Conservation (phyloP, 2,797 vertebrate genomes). For the Holocentrus rufus region DNA sequence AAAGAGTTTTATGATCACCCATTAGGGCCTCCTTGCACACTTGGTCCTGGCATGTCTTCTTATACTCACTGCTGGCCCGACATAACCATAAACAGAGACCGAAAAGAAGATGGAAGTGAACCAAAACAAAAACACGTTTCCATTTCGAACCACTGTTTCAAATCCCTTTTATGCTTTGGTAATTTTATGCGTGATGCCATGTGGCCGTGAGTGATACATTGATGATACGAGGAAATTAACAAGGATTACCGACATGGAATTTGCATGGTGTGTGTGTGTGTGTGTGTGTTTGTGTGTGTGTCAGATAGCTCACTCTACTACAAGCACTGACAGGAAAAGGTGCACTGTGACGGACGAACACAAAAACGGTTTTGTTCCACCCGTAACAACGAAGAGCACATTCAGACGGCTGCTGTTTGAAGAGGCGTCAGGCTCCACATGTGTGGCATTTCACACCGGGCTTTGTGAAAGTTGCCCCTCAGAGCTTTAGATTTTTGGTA, state of each 20-base stretch:
- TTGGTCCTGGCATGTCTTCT: conserved; percentile 73
- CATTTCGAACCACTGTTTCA: conserved; percentile 23
- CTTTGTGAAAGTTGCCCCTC: conserved; percentile 51
- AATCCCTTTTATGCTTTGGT: not conserved
- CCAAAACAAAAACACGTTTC: conserved; percentile 41
- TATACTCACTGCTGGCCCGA: conserved; percentile 36
- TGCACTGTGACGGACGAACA: not conserved
- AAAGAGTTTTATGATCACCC: conserved; percentile 74
- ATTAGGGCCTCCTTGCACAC: conserved; percentile 70
- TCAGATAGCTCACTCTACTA: not conserved
- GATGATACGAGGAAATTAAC: conserved; percentile 8
- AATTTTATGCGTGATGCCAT: not conserved
- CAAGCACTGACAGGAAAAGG: not conserved
- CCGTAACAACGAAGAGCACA: conserved; percentile 1
- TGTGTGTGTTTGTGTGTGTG: not conserved
- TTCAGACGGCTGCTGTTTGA: conserved; percentile 38
- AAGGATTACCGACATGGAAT: not conserved
- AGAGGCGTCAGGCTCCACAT: conserved; percentile 34
- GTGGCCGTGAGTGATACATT: not conserved
- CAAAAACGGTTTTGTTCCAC: not conserved
- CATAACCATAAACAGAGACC: conserved; percentile 43
- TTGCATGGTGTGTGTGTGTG: not conserved
- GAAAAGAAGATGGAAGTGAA: conserved; percentile 40
- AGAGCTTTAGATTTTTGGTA: conserved; percentile 19
- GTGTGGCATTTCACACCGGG: conserved; percentile 71